Base-by-base conservation (phyloP, 2,797 vertebrate genomes). In the Lophius americanus region DNA sequence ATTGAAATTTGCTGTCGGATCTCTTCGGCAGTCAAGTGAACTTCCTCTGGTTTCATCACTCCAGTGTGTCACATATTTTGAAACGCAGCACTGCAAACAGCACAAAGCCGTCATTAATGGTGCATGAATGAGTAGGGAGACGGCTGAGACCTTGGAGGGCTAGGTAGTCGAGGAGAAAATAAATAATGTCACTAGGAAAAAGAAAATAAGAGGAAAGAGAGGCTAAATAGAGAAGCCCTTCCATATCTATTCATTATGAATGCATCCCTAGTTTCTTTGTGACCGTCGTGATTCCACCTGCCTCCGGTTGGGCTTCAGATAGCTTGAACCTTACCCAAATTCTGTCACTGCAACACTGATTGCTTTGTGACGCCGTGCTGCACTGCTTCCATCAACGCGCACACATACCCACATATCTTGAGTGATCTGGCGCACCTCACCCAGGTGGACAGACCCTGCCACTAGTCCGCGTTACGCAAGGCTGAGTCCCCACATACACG, bases 381-480 rank as follows among this genome's bases (percentile, higher is more conserved):
- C 72, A 14, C 51, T 10, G 9, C 43, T 49, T 49, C 48, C 72
- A 47, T 60, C 60, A 9, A 43, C 43, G 37, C 60, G 51, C 52
- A 13, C 65, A 51, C 49, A 64, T 14, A 14, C 35, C 9, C 58
- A 32, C 56, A 33, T 13, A 9, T 61, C 71, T 6, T 55, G 55
- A 41, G 57, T 52, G 58, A 73, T 80, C 50, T 67, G 43, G 41
- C 38, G 72, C 57, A 36, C 41, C 33, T 66, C 32, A 39, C 64
- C 38, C 84, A 76, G 78, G 70, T 84, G 72, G 42, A 44, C 79
- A 69, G 77, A 82, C 84, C 84, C 73, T 51, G 68, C 67, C 66
- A 60, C 60, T 35, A 42, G 41, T 71, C 65, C 46, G 46, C 55
- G 72, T 78, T 67, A 65, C 10, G 53, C 76, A 82, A 60, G 73